Base-by-base conservation (phyloP, 2,797 vertebrate species). In the Anas flavirostris region DNA sequence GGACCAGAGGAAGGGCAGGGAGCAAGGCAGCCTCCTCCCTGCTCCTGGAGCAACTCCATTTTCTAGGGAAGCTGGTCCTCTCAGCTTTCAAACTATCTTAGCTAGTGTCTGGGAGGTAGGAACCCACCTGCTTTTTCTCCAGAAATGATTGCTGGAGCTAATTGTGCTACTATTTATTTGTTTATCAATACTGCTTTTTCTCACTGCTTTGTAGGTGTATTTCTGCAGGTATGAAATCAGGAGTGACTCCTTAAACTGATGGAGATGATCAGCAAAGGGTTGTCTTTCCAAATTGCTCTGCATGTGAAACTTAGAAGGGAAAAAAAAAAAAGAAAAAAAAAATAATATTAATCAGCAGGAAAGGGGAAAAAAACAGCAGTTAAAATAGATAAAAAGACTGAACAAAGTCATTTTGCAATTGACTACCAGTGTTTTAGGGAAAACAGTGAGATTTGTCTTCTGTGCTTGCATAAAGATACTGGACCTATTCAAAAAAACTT, bases 151-250 rank as follows among this genome's bases (percentile, higher is more conserved):
- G 8, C 86, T 93, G 67, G 8, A 59, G 67, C 56, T 67, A 55
- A 52, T 39, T 67, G 50, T 75, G 74, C 77, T 86, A 13, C 72
- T 69, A 62, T 91, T 76, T 88, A 58, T 68, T 86, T 79, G 12
- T 53, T 79, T 89, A 52, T 77, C 56, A 5, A 41, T 60, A 0
- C 58, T 58, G 1, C 55, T 90, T 90, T 58, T 69, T 43, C 55
- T 90, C 5, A 0, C 56, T 62, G 59, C 74, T 74, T 66, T 52
- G 16, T 86, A 19, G 70, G 37, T 41, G 68, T 44, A 26, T 91
- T 93, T 77, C 44, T 92, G 90, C 86, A 95, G 91, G 79, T 93
- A 76, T 39, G 59, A 82, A 85, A 82, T 95, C 84, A 95, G 88
- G 85, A 90, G 87, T 95, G 91, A 6, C 22, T 86, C 72, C 56